phyloP scores from a whole-genome alignment of 2,888 invertebrate species.

The Spisula subtruncata region DNA sequence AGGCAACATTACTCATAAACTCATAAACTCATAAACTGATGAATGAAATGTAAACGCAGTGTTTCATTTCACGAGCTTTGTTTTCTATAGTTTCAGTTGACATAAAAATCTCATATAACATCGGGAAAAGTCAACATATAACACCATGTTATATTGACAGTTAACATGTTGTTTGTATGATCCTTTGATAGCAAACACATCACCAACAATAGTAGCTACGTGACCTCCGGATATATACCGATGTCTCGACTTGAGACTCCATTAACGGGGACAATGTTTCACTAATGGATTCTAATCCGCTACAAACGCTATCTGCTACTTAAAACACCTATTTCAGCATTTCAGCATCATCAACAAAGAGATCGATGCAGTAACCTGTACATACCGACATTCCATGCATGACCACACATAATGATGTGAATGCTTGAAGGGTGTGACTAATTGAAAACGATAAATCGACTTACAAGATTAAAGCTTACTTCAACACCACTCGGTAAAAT shows the following conservation, averaged over 20 bases:
- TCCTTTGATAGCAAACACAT: not conserved
- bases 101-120: slow-evolving; percentile 8
- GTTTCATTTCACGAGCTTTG: no score
- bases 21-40: no score
- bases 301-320: not conserved
- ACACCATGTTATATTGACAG: slow-evolving; percentile 17
- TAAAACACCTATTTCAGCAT: not conserved
- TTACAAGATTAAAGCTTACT: not conserved
- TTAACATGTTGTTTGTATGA: not conserved
- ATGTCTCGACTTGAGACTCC: not conserved
- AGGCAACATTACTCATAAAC: no score
- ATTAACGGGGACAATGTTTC: not conserved
- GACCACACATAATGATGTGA: not conserved
- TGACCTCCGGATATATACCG: not conserved
- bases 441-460: slow-evolving; percentile 16
- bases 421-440: not conserved
- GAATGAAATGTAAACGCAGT: not conserved
- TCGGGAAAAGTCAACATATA: slow-evolving; percentile 2
- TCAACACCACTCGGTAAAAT: not conserved
- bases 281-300: slow-evolving; percentile 4
- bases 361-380: not conserved
- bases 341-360: not conserved
- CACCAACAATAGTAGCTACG: not conserved
- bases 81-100: not conserved
- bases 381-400: not conserved